Evolutionary conservation across 1,140 invertebrate genomes (phyloP), one percentile per base, ranked within the genome.

Genomic region (Pseudomyrmex flavicornis): DNA sequence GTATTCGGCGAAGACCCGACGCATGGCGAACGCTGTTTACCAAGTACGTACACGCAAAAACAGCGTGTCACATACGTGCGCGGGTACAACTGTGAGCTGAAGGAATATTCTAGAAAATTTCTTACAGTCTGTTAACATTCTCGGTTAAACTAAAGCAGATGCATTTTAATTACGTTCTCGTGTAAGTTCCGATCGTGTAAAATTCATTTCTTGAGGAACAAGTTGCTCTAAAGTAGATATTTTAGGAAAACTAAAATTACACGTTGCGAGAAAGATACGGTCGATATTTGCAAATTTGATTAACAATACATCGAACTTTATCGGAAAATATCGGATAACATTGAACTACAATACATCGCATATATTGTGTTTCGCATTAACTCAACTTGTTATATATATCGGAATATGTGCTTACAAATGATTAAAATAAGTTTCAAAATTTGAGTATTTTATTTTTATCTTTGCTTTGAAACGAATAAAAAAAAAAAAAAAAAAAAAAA

Each of bases 361-460:
- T 26, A n/a, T 13, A 62, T 50, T 46, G 10, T 7, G 52, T 65
- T 65, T 22, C 7, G 5, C 50, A 63, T 20, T n/a, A 44, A 7
- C 1, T 50, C 20, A 44, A 63, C 26, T 22, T 61, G 20, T 20
- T 20, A 22, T 54, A 48, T 22, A 59, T 22, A 61, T 52, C 22
- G 52, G 3, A 69, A 68, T 69, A 70, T 54, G 17, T 70, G 50
- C n/a, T 70, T 13, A 13, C 52, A 35, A 35, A 35, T 35, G 5
- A 35, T 35, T 5, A 1, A 7, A 35, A 35, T 7, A 35, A 35
- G 35, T 35, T 35, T 35, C 0, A 35, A 35, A 7, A 35, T 35
- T 7, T 7, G 26, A 26, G 26, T 35, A 35, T 0, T 35, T 4
- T 35, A 69, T 69, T 69, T 22, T 50, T 52, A 69, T 52, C 35